These are phyloP conservation scores for Cyprinodon tularosa DNA, from an alignment of 2,113 vertebrate genomes.

Conservation along the genomic window DNA sequence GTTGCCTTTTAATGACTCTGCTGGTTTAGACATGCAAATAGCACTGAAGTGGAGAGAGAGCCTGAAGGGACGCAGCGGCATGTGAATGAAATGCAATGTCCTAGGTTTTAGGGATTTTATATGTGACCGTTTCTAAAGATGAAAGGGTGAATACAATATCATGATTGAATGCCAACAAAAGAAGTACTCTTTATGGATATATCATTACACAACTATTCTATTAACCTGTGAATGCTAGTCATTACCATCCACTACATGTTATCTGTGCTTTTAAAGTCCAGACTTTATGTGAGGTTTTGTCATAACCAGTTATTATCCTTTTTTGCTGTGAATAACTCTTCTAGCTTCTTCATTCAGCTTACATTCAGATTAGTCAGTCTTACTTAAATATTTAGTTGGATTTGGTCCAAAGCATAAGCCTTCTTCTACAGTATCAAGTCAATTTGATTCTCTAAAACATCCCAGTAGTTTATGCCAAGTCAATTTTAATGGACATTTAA, in stretches of 20 bases:
- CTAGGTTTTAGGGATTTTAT: constrained; percentile 40
- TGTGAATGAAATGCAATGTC: constrained; percentile 50
- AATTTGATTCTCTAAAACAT: background rate
- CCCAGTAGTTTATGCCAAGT: background rate
- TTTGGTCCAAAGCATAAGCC: background rate
- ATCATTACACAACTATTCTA: background rate
- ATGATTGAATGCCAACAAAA: constrained; percentile 21
- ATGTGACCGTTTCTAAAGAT: constrained; percentile 23
- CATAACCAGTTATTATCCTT: background rate
- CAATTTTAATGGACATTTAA: background rate
- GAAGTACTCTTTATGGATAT: constrained; percentile 5
- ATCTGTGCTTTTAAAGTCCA: background rate
- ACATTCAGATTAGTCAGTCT: background rate
- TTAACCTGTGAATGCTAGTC: background rate
- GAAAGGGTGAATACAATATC: constrained; percentile 14
- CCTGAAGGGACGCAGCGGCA: constrained; percentile 60
- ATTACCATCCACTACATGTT: background rate
- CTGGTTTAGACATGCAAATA: constrained; percentile 74
- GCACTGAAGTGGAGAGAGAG: constrained; percentile 59
- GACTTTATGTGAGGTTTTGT: background rate
- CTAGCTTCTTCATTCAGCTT: background rate
- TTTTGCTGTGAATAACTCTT: background rate
- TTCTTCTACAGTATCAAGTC: background rate
- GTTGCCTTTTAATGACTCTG: constrained; percentile 73
- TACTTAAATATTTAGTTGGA: background rate